Evolutionary conservation across 2,797 vertebrate genomes (phyloP).

Genomic region (Catostomus latipinnis): DNA sequence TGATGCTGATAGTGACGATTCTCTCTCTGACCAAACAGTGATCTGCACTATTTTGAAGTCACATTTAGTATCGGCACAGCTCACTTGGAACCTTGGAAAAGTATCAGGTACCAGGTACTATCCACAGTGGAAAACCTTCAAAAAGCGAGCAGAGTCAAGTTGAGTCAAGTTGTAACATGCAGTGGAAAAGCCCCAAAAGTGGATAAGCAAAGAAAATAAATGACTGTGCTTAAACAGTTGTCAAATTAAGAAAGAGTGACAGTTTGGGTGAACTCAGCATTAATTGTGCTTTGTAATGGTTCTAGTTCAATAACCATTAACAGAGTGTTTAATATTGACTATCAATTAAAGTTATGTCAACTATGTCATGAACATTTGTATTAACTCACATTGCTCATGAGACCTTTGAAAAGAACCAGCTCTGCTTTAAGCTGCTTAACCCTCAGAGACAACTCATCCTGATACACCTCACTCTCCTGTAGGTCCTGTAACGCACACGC

Average conservation of each 20-base stretch:
- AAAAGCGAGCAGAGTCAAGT: too few species aligned
- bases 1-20: too few species aligned
- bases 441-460: conserved; percentile 84
- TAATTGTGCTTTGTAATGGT: not conserved
- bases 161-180: too few species aligned
- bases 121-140: too few species aligned
- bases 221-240: not conserved
- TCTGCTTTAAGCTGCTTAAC: conserved; percentile 89
- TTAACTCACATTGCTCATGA: conserved; percentile 86
- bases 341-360: conserved; percentile 56
- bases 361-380: conserved; percentile 70
- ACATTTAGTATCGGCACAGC: too few species aligned
- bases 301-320: not conserved
- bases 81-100: too few species aligned
- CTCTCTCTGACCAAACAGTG: too few species aligned
- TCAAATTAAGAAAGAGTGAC: not conserved
- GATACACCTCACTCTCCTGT: conserved; percentile 90
- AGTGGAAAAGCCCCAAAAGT: not conserved
- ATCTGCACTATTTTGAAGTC: too few species aligned
- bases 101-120: too few species aligned
- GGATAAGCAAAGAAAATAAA: not conserved
- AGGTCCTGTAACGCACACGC: conserved; percentile 78
- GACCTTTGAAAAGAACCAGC: conserved; percentile 87
- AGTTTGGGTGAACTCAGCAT: not conserved
- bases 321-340: not conserved